Conservation (phyloP, 2,797 vertebrate species). For the Melanotaenia parkinsoni region DNA sequence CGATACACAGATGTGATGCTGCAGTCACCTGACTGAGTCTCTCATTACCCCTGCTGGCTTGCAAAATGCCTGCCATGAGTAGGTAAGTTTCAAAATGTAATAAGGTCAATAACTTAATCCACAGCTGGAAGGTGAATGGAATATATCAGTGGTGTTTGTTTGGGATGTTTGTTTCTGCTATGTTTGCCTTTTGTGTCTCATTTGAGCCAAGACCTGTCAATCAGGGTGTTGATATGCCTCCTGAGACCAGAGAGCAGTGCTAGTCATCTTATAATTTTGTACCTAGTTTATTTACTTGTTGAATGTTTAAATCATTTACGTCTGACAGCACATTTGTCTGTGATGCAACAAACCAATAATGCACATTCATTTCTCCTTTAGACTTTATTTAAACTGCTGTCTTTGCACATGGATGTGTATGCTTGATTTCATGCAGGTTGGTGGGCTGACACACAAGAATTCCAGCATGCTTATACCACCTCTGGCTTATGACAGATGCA, state of each 20-base stretch:
- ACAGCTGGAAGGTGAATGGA: not conserved
- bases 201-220: not conserved
- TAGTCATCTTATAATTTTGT: not conserved
- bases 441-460: constrained; percentile 33
- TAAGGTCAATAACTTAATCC: not conserved
- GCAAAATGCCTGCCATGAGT: too few relatives aligned
- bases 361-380: not conserved
- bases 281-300: not conserved
- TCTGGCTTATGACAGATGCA: constrained; percentile 75
- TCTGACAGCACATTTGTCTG: not conserved
- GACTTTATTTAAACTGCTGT: constrained; percentile 12
- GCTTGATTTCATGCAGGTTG: constrained; percentile 38
- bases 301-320: not conserved
- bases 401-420: constrained; percentile 17
- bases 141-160: not conserved
- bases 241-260: not conserved
- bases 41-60: too few relatives aligned
- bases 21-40: too few relatives aligned
- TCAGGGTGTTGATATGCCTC: not conserved
- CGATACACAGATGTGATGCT: too few relatives aligned
- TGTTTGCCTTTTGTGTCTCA: not conserved
- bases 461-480: constrained; percentile 63
- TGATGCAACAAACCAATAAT: not conserved
- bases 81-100: not conserved
- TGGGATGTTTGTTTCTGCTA: not conserved